Conservation (phyloP, 2,113 vertebrate genomes). For the Carettochelys insculpta region DNA sequence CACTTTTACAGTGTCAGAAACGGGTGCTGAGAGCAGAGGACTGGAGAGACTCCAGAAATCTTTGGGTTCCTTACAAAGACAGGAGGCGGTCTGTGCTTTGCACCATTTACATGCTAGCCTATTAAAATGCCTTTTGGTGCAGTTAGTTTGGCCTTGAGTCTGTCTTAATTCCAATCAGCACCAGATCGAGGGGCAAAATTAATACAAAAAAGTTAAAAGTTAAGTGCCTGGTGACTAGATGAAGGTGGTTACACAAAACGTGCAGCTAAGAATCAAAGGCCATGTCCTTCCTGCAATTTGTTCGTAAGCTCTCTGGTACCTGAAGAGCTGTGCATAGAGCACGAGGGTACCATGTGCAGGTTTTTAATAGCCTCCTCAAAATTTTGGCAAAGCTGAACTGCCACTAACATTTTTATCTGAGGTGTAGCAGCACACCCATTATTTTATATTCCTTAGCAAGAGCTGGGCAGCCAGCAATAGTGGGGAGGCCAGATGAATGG, state of each 20-base stretch:
- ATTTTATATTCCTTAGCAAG: neutral
- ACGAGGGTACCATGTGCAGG: neutral
- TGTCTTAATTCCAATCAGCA: neutral
- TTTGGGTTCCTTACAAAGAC: neutral
- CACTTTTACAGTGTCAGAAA: neutral
- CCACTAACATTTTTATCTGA: neutral
- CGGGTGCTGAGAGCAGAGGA: neutral
- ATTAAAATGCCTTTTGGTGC: neutral
- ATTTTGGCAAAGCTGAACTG: neutral
- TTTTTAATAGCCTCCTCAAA: neutral
- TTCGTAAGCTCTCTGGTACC: no score
- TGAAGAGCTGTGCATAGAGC: no score
- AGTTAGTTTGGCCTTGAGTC: neutral
- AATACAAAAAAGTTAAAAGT: no score
- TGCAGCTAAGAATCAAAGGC: no score
- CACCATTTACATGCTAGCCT: neutral
- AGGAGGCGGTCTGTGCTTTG: neutral
- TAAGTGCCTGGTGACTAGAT: no score
- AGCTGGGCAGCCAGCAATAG: no score
- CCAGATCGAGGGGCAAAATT: no score
- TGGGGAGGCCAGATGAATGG: no score
- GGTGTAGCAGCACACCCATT: neutral
- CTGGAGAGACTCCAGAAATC: neutral
- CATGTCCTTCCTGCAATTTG: no score
- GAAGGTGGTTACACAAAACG: no score